Conservation (phyloP, 2,888 invertebrate genomes). For the Autographa gamma region DNA sequence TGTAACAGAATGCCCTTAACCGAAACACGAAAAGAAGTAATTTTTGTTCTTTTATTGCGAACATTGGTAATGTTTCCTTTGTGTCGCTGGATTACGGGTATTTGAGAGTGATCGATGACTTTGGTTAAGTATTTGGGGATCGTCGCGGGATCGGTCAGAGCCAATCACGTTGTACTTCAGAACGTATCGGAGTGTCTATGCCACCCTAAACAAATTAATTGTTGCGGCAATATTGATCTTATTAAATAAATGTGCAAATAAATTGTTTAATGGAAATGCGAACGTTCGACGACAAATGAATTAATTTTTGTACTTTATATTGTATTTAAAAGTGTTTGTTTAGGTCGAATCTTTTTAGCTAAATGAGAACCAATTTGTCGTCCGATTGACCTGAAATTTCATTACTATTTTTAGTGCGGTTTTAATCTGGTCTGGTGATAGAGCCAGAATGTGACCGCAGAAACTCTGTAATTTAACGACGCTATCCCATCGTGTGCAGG, state of each 20-base stretch:
- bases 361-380: no score
- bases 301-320: no score
- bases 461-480: no score
- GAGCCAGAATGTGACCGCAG: no score
- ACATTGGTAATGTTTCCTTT: slow-evolving; percentile 45
- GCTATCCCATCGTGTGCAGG: no score
- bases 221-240: background rate
- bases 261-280: no score
- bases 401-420: no score
- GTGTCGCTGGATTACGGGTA: slow-evolving; percentile 44
- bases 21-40: slow-evolving; percentile 37
- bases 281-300: no score
- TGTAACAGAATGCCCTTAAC: slow-evolving; percentile 35
- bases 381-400: no score
- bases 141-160: slow-evolving; percentile 19
- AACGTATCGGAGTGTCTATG: background rate
- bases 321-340: no score
- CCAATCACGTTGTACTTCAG: slow-evolving; percentile 9
- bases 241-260: background rate
- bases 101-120: slow-evolving; percentile 50
- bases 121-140: slow-evolving; percentile 38
- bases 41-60: slow-evolving; percentile 47
- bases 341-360: no score
- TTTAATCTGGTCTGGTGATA: no score
- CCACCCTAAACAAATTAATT: background rate